Evolutionary conservation across 2,113 vertebrate species (phyloP), one percentile per base, ranked within the genome.

Genomic region (Gambusia holbrooki): DNA sequence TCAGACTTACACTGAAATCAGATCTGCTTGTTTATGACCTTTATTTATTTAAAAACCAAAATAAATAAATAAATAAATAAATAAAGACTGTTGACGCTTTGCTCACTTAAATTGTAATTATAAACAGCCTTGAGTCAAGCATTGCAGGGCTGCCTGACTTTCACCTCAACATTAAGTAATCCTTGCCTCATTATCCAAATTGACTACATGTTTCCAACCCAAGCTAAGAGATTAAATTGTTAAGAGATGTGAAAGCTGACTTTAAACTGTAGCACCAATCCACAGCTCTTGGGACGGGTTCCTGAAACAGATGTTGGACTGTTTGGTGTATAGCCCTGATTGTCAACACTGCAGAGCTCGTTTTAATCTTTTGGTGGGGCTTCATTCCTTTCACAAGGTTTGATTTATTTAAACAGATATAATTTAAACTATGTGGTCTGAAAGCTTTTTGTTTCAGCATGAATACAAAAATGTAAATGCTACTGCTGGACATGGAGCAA

Each of bases 331-430:
- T 66, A 45, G 79, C 76, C 76, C 13, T 83, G 84, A 87, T 84
- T 83, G 86, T 81, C 78, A 76, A 88, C 81, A 72, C 14, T 33
- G 76, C 30, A 32, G 33, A 76, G 71, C 73, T 37, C 22, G 65
- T 71, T 81, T 37, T 35, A 62, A 70, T 73, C 70, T 69, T 87
- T 75, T 40, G 67, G 32, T 60, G 65, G 62, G 7, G 58, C 78
- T 70, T 77, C 62, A 69, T 48, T 64, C 66, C 83, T 69, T 37
- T 77, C 69, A 83, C 70, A 45, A 63, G 1, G 42, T 69, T 81
- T 80, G 72, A 88, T 88, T 88, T 88, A 87, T 88, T 87, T 80
- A 83, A 84, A 87, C 77, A 73, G 81, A 66, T 88, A 86, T 78
- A 62, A 30, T 83, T 83, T 40, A 73, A 74, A 66, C 84, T 76